Evolutionary conservation across 2,888 invertebrate species (phyloP).

Genomic region (Neoaliturus tenellus): DNA sequence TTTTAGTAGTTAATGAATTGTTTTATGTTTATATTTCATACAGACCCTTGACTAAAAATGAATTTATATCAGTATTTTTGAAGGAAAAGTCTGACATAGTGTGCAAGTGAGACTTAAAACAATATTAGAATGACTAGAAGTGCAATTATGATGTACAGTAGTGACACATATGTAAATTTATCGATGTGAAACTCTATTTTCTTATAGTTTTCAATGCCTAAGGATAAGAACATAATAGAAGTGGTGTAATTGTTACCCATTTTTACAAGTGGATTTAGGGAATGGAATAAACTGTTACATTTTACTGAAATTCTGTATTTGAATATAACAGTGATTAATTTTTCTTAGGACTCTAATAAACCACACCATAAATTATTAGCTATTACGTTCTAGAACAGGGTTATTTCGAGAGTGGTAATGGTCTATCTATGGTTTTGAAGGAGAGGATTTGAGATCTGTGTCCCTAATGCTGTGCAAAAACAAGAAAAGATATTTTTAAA

Average conservation of each 20-base stretch:
- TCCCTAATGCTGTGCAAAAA: no score
- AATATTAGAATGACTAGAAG: background rate
- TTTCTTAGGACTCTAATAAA: no score
- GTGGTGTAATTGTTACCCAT: conserved; percentile 1
- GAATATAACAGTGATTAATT: no score
- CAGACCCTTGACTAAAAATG: background rate
- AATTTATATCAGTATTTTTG: conserved; percentile 6
- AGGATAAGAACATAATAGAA: background rate
- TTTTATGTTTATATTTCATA: background rate
- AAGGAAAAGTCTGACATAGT: background rate
- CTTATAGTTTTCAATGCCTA: conserved; percentile 25
- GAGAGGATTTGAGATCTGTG: no score
- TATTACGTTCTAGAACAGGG: no score
- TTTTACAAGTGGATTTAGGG: background rate
- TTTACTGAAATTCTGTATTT: no score
- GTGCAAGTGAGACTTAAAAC: background rate
- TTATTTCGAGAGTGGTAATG: no score
- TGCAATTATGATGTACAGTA: background rate
- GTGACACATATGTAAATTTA: background rate
- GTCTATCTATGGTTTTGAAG: no score
- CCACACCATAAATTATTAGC: no score
- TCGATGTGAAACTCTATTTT: conserved; percentile 8
- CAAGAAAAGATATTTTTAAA: no score
- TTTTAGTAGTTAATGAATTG: no score
- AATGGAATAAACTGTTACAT: no score